These are phyloP conservation scores for Oceanodroma tethys DNA, from an alignment of 2,113 vertebrate species.

Conservation along the genomic window DNA sequence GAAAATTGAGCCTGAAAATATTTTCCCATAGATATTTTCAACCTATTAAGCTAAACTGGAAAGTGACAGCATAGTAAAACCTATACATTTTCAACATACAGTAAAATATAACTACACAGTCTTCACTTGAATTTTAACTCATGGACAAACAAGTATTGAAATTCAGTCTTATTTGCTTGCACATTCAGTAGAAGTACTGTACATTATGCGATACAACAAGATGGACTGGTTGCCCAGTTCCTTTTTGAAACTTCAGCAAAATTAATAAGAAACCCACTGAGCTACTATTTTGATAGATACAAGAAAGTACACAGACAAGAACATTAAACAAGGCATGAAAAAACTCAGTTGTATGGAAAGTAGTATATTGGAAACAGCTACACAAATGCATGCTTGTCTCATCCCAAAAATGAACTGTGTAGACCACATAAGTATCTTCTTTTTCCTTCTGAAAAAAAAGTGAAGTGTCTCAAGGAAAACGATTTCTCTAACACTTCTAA, in stretches of 20 bases:
- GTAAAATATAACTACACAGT: neutral
- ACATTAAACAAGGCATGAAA: neutral
- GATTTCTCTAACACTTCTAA: neutral
- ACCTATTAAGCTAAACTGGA: neutral
- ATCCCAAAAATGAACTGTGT: neutral
- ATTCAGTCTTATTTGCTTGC: neutral
- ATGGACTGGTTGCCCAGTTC: neutral
- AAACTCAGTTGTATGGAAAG: neutral
- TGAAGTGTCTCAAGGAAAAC: neutral
- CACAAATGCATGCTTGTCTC: neutral
- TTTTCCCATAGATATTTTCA: neutral
- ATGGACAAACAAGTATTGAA: neutral
- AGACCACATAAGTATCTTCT: neutral
- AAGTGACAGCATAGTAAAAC: neutral
- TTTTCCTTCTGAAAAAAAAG: neutral
- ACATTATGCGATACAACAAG: neutral
- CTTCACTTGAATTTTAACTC: neutral
- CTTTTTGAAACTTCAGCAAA: neutral
- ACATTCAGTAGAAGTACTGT: neutral
- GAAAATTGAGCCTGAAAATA: neutral
- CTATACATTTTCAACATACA: neutral
- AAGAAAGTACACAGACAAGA: neutral
- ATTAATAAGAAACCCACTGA: neutral
- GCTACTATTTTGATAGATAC: neutral
- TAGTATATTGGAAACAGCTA: neutral